A percentile compares a stretch with the other conserved stretches of the same genome.
These are phyloP conservation scores for Nipponia nippon DNA, from an alignment of 2,113 vertebrate genomes.

Conservation along the genomic window DNA sequence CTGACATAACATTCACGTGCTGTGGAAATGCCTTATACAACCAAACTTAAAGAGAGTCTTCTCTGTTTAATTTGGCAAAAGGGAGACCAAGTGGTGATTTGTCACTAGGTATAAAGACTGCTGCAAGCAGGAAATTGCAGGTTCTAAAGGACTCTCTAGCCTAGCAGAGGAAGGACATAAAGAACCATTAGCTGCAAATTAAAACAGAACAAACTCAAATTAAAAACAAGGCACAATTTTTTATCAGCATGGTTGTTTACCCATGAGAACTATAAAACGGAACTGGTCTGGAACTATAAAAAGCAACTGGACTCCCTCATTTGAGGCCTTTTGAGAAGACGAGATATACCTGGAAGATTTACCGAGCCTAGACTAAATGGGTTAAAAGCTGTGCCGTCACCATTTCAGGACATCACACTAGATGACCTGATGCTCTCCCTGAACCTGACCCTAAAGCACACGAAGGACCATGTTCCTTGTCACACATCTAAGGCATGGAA, in stretches of 20 bases:
- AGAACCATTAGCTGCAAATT: neutral
- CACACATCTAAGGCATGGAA: neutral
- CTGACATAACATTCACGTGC: neutral
- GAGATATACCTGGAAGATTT: neutral
- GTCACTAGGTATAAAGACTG: neutral
- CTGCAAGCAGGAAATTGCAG: neutral
- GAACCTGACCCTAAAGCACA: neutral
- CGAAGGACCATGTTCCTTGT: neutral
- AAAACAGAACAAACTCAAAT: neutral
- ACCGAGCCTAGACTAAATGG: neutral
- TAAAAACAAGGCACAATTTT: neutral
- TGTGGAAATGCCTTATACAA: neutral
- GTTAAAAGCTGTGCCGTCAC: neutral
- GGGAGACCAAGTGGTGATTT: neutral
- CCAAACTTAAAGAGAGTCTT: neutral
- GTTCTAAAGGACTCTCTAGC: neutral
- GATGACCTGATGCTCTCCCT: neutral
- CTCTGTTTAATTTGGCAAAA: neutral
- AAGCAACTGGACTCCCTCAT: neutral
- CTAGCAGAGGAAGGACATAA: neutral
- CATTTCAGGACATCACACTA: neutral
- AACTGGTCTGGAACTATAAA: neutral
- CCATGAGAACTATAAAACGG: neutral
- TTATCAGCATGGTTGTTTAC: neutral
- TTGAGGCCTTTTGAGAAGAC: neutral